Evolutionary conservation across 2,113 vertebrate genomes (phyloP).

Genomic region (Oxygymnocypris stewartii): DNA sequence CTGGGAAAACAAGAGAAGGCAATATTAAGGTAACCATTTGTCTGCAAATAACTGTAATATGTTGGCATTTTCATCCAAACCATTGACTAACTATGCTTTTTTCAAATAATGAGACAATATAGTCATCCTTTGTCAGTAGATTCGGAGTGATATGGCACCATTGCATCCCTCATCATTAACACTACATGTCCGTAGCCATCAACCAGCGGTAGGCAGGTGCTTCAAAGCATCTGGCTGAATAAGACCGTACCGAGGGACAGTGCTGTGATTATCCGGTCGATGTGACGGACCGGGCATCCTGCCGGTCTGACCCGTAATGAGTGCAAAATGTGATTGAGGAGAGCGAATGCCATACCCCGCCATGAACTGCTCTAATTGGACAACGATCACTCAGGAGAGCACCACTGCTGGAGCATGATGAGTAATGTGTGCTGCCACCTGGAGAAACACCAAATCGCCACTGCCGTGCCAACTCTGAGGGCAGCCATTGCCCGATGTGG

Average conservation of each 20-base stretch:
- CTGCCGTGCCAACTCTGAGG: constrained; percentile 23
- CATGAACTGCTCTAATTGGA: constrained; percentile 51
- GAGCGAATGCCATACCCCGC: not conserved
- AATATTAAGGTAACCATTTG: not conserved
- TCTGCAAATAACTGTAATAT: constrained; percentile 27
- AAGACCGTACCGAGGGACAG: constrained; percentile 16
- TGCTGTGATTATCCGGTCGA: constrained; percentile 36
- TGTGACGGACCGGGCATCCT: constrained; percentile 33
- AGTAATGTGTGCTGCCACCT: constrained; percentile 47
- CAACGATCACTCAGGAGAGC: constrained; percentile 30
- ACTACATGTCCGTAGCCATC: constrained; percentile 20
- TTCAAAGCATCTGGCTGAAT: constrained; percentile 44
- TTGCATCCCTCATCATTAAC: constrained; percentile 36
- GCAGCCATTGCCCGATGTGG: not conserved
- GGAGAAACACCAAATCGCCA: constrained; percentile 48
- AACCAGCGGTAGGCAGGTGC: constrained; percentile 30
- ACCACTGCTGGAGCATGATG: constrained; percentile 38
- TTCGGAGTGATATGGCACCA: not conserved
- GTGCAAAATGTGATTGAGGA: constrained; percentile 2
- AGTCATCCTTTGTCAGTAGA: constrained; percentile 4
- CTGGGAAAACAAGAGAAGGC: constrained; percentile 67
- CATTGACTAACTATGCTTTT: not conserved
- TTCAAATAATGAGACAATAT: constrained; percentile 12
- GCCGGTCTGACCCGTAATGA: constrained; percentile 42
- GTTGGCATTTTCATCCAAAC: not conserved